A percentile compares a stretch with the other conserved stretches of the same genome.
Evolutionary conservation across 1,140 invertebrate genomes (phyloP).

Genomic region (Drosophila subpulchrella): DNA sequence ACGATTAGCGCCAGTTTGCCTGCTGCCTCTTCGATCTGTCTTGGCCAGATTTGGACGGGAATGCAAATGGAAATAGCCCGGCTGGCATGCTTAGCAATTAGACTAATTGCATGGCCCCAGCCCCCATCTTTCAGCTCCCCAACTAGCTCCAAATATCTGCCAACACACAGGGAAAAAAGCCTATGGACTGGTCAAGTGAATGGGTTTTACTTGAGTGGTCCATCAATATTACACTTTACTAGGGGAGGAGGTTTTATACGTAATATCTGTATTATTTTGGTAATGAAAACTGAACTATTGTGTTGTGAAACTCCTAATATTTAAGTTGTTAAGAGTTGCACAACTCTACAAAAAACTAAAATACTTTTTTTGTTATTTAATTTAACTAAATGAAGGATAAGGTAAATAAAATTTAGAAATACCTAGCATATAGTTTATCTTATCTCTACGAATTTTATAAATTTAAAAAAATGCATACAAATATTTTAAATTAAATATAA

Average conservation of each 20-base stretch:
- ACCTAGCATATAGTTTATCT: too few relatives aligned
- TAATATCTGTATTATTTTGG: too few relatives aligned
- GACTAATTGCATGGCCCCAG: constrained; percentile 73
- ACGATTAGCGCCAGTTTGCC: constrained; percentile 71
- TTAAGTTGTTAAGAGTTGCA: too few relatives aligned
- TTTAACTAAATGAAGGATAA: too few relatives aligned
- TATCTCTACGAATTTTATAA: too few relatives aligned
- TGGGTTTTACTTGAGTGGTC: background rate
- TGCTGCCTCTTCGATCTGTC: constrained; percentile 24
- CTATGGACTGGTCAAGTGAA: background rate
- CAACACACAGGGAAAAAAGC: constrained; percentile 5
- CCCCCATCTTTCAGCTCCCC: constrained; percentile 5
- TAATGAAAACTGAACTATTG: too few relatives aligned
- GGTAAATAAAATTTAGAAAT: too few relatives aligned
- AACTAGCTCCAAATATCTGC: background rate
- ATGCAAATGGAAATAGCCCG: constrained; percentile 73
- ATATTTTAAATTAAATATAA: too few relatives aligned
- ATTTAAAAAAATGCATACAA: too few relatives aligned
- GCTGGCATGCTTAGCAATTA: constrained; percentile 75
- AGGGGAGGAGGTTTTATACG: background rate
- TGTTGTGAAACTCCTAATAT: too few relatives aligned
- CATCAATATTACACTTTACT: background rate
- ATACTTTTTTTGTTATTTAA: too few relatives aligned
- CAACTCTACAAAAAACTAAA: too few relatives aligned
- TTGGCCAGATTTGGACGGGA: constrained; percentile 17